phyloP scores from a whole-genome alignment of 2,888 invertebrate species.

The Zygaena filipendulae region DNA sequence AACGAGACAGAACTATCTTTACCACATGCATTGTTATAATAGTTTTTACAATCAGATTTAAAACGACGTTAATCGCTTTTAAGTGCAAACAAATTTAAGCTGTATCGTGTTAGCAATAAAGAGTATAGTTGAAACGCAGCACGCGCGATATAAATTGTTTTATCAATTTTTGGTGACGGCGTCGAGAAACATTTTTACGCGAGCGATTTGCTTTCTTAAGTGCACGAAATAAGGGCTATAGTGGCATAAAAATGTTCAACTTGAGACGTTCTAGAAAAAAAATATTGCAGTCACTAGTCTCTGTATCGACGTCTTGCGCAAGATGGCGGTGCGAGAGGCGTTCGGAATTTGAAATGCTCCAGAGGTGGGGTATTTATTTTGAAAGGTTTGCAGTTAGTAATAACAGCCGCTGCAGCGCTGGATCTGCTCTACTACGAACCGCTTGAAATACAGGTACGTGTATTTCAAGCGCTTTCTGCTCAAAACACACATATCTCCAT shows the following conservation, averaged over 20 bases:
- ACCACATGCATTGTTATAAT: slow-evolving; percentile 55
- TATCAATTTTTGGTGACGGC: slow-evolving; percentile 27
- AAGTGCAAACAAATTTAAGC: slow-evolving; percentile 9
- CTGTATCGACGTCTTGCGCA: slow-evolving; percentile 65
- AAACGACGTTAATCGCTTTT: slow-evolving; percentile 19
- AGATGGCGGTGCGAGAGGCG: slow-evolving; percentile 61
- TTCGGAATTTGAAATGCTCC: slow-evolving; percentile 63
- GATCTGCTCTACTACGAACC: no score
- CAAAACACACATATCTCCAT: no score
- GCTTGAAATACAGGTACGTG: no score
- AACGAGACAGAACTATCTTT: slow-evolving; percentile 38
- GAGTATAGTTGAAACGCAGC: no score
- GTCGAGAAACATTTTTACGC: slow-evolving; percentile 57
- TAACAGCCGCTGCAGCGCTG: slow-evolving; percentile 34
- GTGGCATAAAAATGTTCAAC: slow-evolving; percentile 61
- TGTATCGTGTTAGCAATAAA: accelerated
- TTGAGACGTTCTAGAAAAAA: slow-evolving; percentile 65
- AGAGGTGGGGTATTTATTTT: slow-evolving; percentile 49
- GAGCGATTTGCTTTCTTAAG: slow-evolving; percentile 62
- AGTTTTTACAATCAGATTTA: slow-evolving; percentile 30
- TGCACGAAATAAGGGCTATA: slow-evolving; percentile 59
- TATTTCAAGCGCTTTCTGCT: no score
- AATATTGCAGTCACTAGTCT: slow-evolving; percentile 53
- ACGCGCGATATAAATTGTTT: no score
- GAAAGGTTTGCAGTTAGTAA: slow-evolving; percentile 19